Conservation (phyloP, 1,140 invertebrate genomes). For the Sinella curviseta region DNA sequence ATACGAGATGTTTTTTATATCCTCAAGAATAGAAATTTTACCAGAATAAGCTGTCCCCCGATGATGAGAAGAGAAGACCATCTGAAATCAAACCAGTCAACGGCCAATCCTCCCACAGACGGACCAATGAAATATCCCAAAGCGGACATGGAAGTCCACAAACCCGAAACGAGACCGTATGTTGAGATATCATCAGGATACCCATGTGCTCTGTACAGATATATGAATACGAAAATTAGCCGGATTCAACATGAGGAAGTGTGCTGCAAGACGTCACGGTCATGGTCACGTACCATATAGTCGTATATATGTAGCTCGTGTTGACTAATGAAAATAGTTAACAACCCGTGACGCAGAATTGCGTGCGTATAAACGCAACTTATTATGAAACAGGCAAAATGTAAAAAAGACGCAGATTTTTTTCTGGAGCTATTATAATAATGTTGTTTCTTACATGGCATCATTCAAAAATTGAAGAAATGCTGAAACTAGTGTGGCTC, state of each 20-base stretch:
- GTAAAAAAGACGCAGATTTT: too few relatives aligned
- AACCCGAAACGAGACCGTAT: constrained; percentile 76
- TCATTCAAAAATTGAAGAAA: constrained; percentile 59
- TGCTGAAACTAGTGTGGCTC: constrained; percentile 74
- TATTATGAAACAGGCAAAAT: too few relatives aligned
- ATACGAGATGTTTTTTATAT: too few relatives aligned
- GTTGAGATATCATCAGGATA: constrained; percentile 78
- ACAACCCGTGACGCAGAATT: too few relatives aligned
- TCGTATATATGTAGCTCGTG: too few relatives aligned
- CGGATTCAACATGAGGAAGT: background rate
- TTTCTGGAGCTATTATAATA: too few relatives aligned
- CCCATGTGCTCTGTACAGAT: constrained; percentile 68
- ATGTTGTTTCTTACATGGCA: background rate
- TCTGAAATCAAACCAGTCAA: constrained; percentile 71
- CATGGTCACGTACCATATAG: too few relatives aligned
- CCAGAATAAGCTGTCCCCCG: constrained; percentile 64
- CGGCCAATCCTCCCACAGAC: constrained; percentile 71
- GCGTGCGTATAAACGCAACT: too few relatives aligned
- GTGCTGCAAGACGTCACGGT: too few relatives aligned
- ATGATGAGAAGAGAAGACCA: constrained; percentile 71
- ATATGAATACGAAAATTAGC: constrained; percentile 45
- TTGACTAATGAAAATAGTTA: too few relatives aligned
- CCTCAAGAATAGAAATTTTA: too few relatives aligned
- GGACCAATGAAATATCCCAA: constrained; percentile 79
- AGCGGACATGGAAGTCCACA: constrained; percentile 82